Evolutionary conservation across 2,888 invertebrate genomes (phyloP).

Genomic region (Biston stratarius): DNA sequence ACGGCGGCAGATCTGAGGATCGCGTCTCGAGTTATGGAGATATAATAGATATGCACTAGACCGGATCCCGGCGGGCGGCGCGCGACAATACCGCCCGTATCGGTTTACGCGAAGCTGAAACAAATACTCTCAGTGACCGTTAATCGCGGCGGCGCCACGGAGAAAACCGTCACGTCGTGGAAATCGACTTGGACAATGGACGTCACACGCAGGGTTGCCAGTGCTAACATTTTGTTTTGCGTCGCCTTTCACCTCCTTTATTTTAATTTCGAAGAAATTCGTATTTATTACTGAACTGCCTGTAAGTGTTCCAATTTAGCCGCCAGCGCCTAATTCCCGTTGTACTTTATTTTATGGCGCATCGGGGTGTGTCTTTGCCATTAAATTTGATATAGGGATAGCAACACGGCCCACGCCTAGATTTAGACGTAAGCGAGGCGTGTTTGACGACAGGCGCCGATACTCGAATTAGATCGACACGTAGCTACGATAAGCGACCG

Average conservation of each 20-base stretch:
- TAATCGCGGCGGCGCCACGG: slow-evolving; percentile 79
- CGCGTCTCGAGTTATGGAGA: slow-evolving; percentile 71
- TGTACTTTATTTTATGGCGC: slow-evolving; percentile 26
- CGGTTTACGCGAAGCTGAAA: slow-evolving; percentile 78
- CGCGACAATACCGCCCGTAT: slow-evolving; percentile 79
- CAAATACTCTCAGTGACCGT: slow-evolving; percentile 76
- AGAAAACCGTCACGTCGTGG: slow-evolving; percentile 74
- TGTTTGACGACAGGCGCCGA: slow-evolving; percentile 76
- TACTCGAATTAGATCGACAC: slow-evolving; percentile 78
- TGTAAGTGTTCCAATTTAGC: slow-evolving; percentile 9
- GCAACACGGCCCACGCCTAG: slow-evolving; percentile 65
- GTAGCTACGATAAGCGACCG: slow-evolving; percentile 70
- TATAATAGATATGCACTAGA: slow-evolving; percentile 83
- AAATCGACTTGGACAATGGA: slow-evolving; percentile 64
- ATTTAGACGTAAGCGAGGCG: slow-evolving; percentile 68
- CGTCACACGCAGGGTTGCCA: slow-evolving; percentile 42
- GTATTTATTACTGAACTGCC: slow-evolving; percentile 16
- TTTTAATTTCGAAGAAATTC: slow-evolving; percentile 15
- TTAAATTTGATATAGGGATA: slow-evolving; percentile 57
- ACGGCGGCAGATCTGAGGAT: slow-evolving; percentile 71
- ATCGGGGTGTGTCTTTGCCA: slow-evolving; percentile 54
- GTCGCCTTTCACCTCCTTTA: slow-evolving; percentile 10
- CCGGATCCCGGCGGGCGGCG: slow-evolving; percentile 73
- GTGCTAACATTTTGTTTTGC: slow-evolving; percentile 17
- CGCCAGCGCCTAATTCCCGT: slow-evolving; percentile 14